A percentile compares a stretch with the other conserved stretches of the same genome.
phyloP scores from a whole-genome alignment of 2,113 vertebrate species.

The Empidonax traillii region DNA sequence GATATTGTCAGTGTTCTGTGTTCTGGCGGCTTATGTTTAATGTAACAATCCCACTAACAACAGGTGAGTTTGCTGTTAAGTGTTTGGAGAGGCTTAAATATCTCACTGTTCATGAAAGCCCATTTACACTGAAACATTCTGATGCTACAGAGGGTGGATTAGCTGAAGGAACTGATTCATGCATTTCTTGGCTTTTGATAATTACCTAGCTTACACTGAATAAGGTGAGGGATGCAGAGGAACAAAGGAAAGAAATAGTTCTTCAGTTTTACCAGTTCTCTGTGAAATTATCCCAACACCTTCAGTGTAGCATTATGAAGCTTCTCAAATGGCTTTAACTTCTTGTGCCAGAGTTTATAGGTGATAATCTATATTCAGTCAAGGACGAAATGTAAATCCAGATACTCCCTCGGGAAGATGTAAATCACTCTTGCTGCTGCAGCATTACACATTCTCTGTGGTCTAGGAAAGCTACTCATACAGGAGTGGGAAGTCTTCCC shows the following conservation, averaged over 20 bases:
- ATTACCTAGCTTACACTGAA: neutral
- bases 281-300: neutral
- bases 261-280: neutral
- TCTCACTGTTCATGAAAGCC: neutral
- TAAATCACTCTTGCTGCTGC: neutral
- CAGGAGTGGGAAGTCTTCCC: neutral
- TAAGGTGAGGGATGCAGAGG: neutral
- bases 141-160: neutral
- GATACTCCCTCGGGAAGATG: neutral
- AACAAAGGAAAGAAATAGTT: neutral
- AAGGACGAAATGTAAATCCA: neutral
- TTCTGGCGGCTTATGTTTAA: conserved; percentile 53
- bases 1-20: conserved; percentile 15
- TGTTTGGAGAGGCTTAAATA: conserved; percentile 6
- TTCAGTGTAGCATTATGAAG: neutral
- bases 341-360: neutral
- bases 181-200: neutral
- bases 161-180: conserved; percentile 20
- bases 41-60: conserved; percentile 5
- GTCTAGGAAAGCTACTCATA: neutral
- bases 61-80: conserved; percentile 25
- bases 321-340: neutral
- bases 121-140: conserved; percentile 20
- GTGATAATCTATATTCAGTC: neutral
- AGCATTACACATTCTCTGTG: neutral